Conservation (phyloP, 2,797 vertebrate species). For the Presbytis comata region DNA sequence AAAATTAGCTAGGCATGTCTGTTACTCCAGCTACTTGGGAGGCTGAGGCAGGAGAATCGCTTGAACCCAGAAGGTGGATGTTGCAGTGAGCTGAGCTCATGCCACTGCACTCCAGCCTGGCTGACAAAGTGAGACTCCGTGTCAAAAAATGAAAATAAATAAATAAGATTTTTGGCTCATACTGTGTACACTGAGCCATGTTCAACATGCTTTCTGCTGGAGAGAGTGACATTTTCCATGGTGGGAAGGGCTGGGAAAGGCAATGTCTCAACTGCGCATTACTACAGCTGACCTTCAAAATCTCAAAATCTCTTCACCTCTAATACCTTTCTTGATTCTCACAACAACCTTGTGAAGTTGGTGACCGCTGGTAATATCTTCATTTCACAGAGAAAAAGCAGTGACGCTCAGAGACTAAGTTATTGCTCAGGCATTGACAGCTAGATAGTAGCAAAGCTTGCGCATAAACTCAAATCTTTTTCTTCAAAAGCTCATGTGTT, state of each 20-base stretch:
- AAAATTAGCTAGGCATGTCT: not conserved
- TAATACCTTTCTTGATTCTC: not conserved
- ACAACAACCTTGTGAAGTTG: not conserved
- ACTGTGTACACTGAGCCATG: accelerated
- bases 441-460: accelerated
- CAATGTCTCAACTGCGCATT: not conserved
- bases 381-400: not conserved
- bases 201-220: accelerated
- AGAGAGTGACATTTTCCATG: accelerated
- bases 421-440: not conserved
- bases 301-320: not conserved
- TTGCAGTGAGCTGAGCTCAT: not conserved
- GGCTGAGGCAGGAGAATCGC: not conserved
- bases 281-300: not conserved
- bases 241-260: not conserved
- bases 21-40: not conserved
- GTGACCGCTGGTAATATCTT: not conserved
- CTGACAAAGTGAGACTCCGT: not conserved
- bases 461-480: not conserved
- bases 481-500: not conserved
- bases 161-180: not conserved
- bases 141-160: not conserved
- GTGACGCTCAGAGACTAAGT: not conserved
- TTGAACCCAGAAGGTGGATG: not conserved
- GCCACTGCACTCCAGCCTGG: not conserved